Evolutionary conservation across 2,113 vertebrate genomes (phyloP).

Genomic region (Cichladusa arquata): DNA sequence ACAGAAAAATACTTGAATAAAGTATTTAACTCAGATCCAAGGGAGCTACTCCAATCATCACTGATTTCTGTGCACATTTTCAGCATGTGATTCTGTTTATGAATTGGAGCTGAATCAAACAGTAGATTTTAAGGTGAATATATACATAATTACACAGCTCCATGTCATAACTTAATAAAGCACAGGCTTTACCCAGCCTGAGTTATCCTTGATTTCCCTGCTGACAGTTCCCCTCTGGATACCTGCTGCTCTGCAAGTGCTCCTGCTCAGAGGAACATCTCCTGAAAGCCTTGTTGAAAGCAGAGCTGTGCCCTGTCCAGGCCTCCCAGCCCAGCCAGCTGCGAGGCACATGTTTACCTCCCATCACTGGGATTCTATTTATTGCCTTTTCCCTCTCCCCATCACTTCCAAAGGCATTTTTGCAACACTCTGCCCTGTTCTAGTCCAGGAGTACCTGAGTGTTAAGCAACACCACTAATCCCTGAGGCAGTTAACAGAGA

Average conservation of each 20-base stretch:
- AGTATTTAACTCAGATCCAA: background rate
- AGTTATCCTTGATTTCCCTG: background rate
- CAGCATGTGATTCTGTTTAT: background rate
- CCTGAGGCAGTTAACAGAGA: slow-evolving; percentile 23
- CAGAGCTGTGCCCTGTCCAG: slow-evolving; percentile 1
- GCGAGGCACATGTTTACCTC: background rate
- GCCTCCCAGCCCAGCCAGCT: slow-evolving; percentile 8
- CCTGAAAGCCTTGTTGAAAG: background rate
- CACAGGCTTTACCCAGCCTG: background rate
- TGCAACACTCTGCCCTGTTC: background rate
- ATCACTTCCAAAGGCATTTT: background rate
- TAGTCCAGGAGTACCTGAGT: background rate
- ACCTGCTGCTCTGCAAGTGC: background rate
- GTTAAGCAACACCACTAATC: slow-evolving; percentile 24
- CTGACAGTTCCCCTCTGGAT: background rate
- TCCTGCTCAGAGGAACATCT: background rate
- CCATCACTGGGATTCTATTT: background rate
- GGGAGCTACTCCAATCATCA: background rate
- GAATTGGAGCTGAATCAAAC: accelerated
- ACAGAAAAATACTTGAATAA: background rate
- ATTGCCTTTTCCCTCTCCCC: background rate
- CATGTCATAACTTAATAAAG: background rate
- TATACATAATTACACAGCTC: background rate
- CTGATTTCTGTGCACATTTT: background rate
- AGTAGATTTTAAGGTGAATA: background rate